phyloP scores from a whole-genome alignment of 2,113 vertebrate genomes.

The Catagonus wagneri region DNA sequence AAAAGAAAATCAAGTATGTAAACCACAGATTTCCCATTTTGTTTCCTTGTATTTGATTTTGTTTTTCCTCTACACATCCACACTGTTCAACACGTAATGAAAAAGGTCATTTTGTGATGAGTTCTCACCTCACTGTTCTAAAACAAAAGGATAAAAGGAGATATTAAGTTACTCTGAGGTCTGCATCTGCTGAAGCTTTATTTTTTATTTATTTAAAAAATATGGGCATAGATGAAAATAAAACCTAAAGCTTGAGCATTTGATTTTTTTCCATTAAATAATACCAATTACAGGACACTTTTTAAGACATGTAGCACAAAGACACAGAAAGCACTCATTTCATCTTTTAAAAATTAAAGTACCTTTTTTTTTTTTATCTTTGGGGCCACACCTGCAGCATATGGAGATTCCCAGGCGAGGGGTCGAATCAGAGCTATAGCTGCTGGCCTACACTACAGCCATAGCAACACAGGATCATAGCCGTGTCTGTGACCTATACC shows the following conservation, averaged over 20 bases:
- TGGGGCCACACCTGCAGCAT: no score
- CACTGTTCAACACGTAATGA: background rate
- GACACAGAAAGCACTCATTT: background rate
- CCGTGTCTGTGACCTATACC: no score
- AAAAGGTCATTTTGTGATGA: background rate
- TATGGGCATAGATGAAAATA: slow-evolving; percentile 29
- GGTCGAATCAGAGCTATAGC: no score
- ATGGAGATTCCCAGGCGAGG: no score
- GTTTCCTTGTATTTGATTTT: background rate
- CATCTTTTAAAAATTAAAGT: slow-evolving; percentile 23
- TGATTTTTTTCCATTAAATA: slow-evolving; percentile 21
- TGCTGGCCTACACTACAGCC: no score
- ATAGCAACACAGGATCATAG: no score
- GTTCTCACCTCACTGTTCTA: background rate
- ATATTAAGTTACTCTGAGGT: background rate
- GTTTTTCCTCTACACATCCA: background rate
- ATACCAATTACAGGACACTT: background rate
- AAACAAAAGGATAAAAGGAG: background rate
- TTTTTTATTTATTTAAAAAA: background rate
- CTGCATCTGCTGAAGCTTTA: background rate
- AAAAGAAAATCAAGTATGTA: background rate
- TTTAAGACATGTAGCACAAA: background rate
- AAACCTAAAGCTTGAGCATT: background rate
- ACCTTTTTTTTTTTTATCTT: background rate
- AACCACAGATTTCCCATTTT: background rate